These are phyloP conservation scores for Pangasianodon hypophthalmus DNA, from an alignment of 2,113 vertebrate genomes.

Conservation along the genomic window DNA sequence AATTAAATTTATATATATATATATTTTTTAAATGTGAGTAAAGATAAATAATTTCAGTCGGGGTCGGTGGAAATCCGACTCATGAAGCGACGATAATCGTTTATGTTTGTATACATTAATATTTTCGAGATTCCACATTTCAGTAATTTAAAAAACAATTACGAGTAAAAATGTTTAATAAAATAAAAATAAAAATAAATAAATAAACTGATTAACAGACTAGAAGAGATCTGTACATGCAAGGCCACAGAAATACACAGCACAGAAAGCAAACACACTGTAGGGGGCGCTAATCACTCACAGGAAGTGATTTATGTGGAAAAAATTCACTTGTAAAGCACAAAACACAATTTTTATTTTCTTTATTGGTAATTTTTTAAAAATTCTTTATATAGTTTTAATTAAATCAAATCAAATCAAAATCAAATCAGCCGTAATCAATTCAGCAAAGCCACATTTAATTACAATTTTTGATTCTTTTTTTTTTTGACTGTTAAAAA, in stretches of 20 bases:
- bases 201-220: background rate
- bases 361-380: background rate
- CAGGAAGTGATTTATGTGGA: constrained; percentile 21
- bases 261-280: constrained; percentile 18
- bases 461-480: background rate
- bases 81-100: background rate
- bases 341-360: background rate
- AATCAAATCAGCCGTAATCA: background rate
- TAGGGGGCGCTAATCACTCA: constrained; percentile 36
- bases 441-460: background rate
- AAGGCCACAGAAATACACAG: background rate
- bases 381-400: background rate
- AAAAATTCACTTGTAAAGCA: background rate
- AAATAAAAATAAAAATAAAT: background rate
- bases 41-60: background rate
- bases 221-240: background rate
- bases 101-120: background rate
- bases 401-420: background rate
- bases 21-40: background rate
- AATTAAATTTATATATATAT: background rate
- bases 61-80: background rate
- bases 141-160: background rate
- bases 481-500: background rate
- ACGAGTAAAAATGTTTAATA: background rate
- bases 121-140: background rate